A percentile compares a stretch with the other conserved stretches of the same genome.
Evolutionary conservation across 2,113 vertebrate species (phyloP).

Genomic region (Mugil cephalus): DNA sequence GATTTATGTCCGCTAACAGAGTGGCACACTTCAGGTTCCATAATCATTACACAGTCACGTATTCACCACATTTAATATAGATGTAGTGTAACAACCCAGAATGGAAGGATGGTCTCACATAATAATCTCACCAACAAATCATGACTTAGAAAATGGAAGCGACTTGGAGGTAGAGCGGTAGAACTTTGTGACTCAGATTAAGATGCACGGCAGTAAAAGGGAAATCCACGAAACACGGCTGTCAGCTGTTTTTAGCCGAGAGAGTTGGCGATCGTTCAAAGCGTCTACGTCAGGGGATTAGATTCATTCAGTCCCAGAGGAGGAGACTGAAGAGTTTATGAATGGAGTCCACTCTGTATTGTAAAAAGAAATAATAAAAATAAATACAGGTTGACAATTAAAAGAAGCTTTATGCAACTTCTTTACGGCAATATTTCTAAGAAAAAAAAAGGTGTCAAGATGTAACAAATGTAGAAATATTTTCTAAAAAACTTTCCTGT

Average conservation of each 20-base stretch:
- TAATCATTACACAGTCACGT: no score
- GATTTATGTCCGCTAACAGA: no score
- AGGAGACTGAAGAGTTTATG: slow-evolving; percentile 1
- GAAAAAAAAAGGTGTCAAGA: no score
- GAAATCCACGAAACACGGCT: slow-evolving; percentile 30
- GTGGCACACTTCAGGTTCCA: no score
- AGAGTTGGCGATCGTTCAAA: slow-evolving; percentile 14
- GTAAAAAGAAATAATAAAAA: neutral
- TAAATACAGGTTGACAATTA: neutral
- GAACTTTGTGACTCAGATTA: neutral
- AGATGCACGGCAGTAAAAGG: neutral
- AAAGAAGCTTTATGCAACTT: neutral
- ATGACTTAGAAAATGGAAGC: no score
- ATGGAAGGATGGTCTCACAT: no score
- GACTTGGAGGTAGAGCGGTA: no score
- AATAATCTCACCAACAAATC: no score
- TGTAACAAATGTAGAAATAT: no score
- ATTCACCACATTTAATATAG: no score
- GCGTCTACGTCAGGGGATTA: slow-evolving; percentile 22
- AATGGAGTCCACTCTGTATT: neutral
- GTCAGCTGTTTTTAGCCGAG: slow-evolving; percentile 9
- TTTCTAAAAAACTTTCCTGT: no score
- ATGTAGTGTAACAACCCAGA: no score
- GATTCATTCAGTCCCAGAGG: slow-evolving; percentile 5
- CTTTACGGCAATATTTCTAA: neutral